A percentile compares a stretch with the other conserved stretches of the same genome.
phyloP scores from a whole-genome alignment of 2,113 vertebrate genomes.

The Arenaria interpres region DNA sequence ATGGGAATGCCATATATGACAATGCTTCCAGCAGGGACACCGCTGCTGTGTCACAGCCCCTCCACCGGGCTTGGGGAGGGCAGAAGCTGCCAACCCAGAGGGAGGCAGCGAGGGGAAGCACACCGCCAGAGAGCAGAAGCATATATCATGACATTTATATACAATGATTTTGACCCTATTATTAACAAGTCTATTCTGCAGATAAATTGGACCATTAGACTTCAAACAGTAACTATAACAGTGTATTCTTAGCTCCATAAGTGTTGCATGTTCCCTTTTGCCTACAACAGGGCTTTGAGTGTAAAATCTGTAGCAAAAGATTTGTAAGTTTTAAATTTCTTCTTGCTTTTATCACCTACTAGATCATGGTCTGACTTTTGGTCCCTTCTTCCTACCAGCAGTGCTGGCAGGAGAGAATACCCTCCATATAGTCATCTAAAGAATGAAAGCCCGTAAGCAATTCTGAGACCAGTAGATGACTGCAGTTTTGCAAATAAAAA shows the following conservation, averaged over 20 bases:
- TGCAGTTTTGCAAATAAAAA: neutral
- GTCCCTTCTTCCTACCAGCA: neutral
- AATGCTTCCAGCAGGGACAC: neutral
- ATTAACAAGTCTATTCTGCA: neutral
- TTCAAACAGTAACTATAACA: neutral
- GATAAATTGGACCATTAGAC: neutral
- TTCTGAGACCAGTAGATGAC: neutral
- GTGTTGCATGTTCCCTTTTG: neutral
- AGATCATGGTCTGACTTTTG: neutral
- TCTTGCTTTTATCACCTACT: neutral
- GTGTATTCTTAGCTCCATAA: neutral
- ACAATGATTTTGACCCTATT: neutral
- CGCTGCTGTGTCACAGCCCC: neutral
- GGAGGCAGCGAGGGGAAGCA: neutral
- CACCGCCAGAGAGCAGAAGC: neutral
- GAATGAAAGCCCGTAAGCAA: neutral
- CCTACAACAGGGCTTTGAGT: neutral
- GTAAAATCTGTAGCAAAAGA: neutral
- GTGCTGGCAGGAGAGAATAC: neutral
- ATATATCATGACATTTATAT: neutral
- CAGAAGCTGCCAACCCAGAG: neutral
- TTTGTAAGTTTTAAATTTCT: neutral
- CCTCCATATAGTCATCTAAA: neutral
- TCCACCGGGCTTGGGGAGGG: accelerated
- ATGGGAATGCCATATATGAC: neutral